Conservation (phyloP, 2,113 vertebrate species). For the Oenanthe melanoleuca region DNA sequence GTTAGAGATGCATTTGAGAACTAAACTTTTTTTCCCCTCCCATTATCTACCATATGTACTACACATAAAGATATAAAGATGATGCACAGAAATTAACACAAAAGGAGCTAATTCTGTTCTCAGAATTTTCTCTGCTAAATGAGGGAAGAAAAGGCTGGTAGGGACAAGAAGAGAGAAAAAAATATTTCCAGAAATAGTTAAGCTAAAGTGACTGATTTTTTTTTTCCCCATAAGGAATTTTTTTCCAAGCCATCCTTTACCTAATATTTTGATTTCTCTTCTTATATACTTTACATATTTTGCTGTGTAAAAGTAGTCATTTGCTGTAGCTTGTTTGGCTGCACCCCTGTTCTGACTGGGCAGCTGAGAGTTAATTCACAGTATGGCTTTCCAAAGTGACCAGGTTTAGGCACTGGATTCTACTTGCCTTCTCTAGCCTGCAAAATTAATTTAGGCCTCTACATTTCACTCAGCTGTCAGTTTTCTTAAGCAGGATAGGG, state of each 20-base stretch:
- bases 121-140: neutral
- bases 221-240: neutral
- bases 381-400: neutral
- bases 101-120: neutral
- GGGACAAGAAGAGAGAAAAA: neutral
- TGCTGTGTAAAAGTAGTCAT: neutral
- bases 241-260: neutral
- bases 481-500: neutral
- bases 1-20: neutral
- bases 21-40: neutral
- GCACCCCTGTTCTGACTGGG: neutral
- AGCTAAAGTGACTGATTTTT: neutral
- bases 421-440: neutral
- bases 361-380: neutral
- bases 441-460: neutral
- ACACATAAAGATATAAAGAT: neutral
- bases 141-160: neutral
- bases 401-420: neutral
- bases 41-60: neutral
- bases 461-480: neutral
- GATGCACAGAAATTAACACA: neutral
- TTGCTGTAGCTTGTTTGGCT: neutral
- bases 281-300: neutral
- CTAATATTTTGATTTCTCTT: neutral
- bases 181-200: neutral